phyloP scores from a whole-genome alignment of 2,888 invertebrate species.

The Anticlea derivata region DNA sequence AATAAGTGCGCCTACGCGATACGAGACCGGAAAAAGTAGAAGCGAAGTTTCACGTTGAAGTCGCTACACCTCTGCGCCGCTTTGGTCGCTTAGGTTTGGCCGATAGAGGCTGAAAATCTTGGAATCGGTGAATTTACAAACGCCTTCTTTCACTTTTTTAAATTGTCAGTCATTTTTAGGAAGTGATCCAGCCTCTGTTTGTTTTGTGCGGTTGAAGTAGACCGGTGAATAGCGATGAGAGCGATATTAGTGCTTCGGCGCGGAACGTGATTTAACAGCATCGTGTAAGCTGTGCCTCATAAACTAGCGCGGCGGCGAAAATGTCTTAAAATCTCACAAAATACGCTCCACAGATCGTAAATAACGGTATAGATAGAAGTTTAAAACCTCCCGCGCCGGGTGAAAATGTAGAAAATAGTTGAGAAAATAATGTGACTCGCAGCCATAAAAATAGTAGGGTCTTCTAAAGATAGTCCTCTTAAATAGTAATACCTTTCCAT shows the following conservation, averaged over 20 bases:
- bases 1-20: too few species aligned
- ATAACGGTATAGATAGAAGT: conserved; percentile 10
- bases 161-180: too few species aligned
- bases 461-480: too few species aligned
- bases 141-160: too few species aligned
- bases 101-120: too few species aligned
- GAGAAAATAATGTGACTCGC: not conserved
- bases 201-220: not conserved
- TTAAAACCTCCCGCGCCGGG: conserved; percentile 1
- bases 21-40: too few species aligned
- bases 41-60: too few species aligned
- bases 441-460: too few species aligned
- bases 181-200: not conserved
- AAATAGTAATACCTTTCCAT: too few species aligned
- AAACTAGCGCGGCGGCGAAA: conserved; percentile 5
- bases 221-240: conserved; percentile 19
- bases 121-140: too few species aligned
- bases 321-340: conserved; percentile 6
- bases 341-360: conserved; percentile 2
- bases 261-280: conserved; percentile 18
- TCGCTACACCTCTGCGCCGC: too few species aligned
- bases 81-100: too few species aligned
- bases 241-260: conserved; percentile 14
- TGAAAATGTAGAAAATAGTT: not conserved
- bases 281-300: conserved; percentile 2